These are phyloP conservation scores for Galeopsomyia nigrocyanea DNA, from an alignment of 2,888 invertebrate genomes.

Conservation along the genomic window DNA sequence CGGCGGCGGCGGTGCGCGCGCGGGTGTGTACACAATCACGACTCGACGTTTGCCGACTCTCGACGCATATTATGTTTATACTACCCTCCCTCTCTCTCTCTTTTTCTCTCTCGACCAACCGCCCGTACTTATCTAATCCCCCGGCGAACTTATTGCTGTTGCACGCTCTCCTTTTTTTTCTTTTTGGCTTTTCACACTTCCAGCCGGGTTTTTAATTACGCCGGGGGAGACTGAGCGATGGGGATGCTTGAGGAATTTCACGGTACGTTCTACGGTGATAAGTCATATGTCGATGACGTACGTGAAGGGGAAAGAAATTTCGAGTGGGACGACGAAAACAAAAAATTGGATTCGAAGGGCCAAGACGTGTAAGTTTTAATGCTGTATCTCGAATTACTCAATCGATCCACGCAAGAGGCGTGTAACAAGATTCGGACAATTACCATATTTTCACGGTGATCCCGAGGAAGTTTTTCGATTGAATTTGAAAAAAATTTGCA, in stretches of 20 bases:
- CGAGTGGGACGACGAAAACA: no score
- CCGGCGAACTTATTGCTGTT: conserved; percentile 2
- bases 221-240: not conserved
- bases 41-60: conserved; percentile 1
- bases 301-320: no score
- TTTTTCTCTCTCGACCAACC: not conserved
- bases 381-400: no score
- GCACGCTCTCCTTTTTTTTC: not conserved
- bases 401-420: no score
- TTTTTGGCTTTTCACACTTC: conserved; percentile 18
- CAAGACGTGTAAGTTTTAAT: no score
- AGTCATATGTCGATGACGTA: no score
- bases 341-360: no score
- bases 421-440: no score
- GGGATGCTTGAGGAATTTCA: no score
- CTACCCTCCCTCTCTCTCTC: not conserved
- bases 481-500: not conserved
- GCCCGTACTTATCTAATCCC: conserved; percentile 23
- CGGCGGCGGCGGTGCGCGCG: conserved; percentile 21
- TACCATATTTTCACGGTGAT: no score
- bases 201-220: not conserved
- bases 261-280: no score
- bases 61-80: not conserved
- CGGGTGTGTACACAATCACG: conserved; percentile 29
- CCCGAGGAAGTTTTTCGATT: no score